Evolutionary conservation across 2,888 invertebrate genomes (phyloP), one percentile per base, ranked within the genome.

Genomic region (Drosophila cognata): DNA sequence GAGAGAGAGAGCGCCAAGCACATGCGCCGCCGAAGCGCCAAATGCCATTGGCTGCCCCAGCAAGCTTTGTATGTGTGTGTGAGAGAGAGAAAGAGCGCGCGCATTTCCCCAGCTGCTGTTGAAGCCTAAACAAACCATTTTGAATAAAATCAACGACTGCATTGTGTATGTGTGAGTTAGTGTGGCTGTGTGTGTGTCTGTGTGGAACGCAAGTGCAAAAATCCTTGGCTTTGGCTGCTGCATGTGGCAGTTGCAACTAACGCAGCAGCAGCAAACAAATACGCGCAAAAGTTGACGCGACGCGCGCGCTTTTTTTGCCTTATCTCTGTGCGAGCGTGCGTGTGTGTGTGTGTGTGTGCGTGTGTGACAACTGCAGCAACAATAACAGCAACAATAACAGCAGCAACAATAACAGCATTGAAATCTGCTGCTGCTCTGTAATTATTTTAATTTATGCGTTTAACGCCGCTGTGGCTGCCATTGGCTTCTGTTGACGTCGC

Each of bases 381-480:
- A 67, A 50, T 65, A 59, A 57, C 77, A 72, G 13, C 58, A 70
- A 35, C 46, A 67, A 50, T 65, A 59, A 57, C 61, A 65, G 35
- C 53, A 67, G 59, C 72, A 71, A 51, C 70, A 63, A 48, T 46
- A 46, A 46, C 46, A 25, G 46, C 43, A 71, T 48, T 64, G 50
- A 71, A 74, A 69, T 66, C 74, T 69, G 71, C 61, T 67, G 52
- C 36, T 53, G 52, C 58, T 60, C 66, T 74, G 88, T 82, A 89
- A 89, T 89, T 89, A 89, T 89, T 89, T 89, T 89, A 89, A 89
- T 89, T 89, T 91, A 89, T 89, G 84, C 89, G 84, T 82, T 89
- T 84, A 86, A 84, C 80, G 84, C 76, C 71, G 68, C 74, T 71
- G 38, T 57, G 64, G 58, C 61, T 80, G 83, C 74, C 83, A 83